These are phyloP conservation scores for Aphelenchoides besseyi DNA, from an alignment of 1,140 invertebrate genomes.

Conservation along the genomic window DNA sequence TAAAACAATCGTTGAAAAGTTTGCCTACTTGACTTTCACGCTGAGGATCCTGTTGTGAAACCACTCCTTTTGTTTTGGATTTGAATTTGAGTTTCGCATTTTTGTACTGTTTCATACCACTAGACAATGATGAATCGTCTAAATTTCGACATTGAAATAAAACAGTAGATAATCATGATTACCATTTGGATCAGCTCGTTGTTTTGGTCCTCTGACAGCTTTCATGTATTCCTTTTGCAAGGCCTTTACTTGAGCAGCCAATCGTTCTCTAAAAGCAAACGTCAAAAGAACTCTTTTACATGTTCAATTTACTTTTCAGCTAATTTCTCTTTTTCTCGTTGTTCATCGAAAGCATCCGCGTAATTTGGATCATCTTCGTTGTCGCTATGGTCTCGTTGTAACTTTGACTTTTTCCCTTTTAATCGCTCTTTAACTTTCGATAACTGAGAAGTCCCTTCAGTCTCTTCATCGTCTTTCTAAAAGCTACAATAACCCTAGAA, in stretches of 20 bases:
- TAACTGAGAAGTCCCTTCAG: conserved; percentile 28
- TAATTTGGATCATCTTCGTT: conserved; percentile 43
- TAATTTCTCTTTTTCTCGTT: conserved; percentile 24
- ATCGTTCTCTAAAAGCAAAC: conserved; percentile 41
- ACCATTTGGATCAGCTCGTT: conserved; percentile 26
- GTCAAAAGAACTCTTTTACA: conserved; percentile 27
- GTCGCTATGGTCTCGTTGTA: not conserved
- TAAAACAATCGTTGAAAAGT: not conserved
- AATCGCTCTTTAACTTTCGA: conserved; percentile 39
- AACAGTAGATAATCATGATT: conserved; percentile 23
- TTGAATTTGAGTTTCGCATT: conserved; percentile 77
- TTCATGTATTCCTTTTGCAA: conserved; percentile 58
- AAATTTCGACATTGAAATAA: conserved; percentile 22
- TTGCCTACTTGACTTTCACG: conserved; percentile 63
- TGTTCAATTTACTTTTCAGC: conserved; percentile 32
- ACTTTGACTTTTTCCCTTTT: conserved; percentile 34
- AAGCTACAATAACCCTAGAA: not conserved
- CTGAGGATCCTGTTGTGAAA: conserved; percentile 65
- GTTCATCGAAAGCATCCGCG: conserved; percentile 42
- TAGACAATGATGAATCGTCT: conserved; percentile 66
- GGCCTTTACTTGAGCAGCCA: conserved; percentile 48
- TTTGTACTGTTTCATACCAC: conserved; percentile 73
- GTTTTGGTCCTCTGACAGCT: conserved; percentile 50
- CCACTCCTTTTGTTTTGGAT: conserved; percentile 48
- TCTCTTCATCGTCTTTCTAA: conserved; percentile 9